phyloP scores from a whole-genome alignment of 2,888 invertebrate genomes.

The Clostera curtula region DNA sequence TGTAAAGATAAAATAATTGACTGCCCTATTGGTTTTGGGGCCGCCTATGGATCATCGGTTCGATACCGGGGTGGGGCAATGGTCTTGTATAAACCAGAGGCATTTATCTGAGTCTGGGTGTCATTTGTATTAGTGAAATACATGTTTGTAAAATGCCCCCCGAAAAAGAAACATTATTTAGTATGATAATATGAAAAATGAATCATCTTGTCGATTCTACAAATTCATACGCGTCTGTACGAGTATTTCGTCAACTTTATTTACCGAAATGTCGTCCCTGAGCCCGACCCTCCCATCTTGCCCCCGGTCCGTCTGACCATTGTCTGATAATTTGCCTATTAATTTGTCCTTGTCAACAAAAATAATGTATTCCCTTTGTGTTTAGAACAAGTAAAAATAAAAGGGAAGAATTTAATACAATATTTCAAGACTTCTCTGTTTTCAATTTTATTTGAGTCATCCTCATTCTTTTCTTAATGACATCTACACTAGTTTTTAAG shows the following conservation, averaged over 20 bases:
- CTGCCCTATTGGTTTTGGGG: too few relatives aligned
- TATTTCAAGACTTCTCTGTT: too few relatives aligned
- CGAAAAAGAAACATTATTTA: neutral
- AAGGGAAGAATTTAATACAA: too few relatives aligned
- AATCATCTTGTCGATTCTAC: constrained; percentile 7
- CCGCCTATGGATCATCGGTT: too few relatives aligned
- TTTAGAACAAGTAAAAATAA: too few relatives aligned
- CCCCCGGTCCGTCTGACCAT: constrained; percentile 22
- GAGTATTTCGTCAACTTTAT: constrained; percentile 23
- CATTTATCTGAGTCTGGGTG: constrained; percentile 1
- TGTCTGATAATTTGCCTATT: constrained; percentile 30
- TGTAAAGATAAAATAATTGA: neutral
- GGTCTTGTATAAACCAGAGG: neutral
- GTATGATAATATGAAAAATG: neutral
- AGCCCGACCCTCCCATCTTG: constrained; percentile 19
- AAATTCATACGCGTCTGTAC: constrained; percentile 8
- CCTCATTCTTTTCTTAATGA: too few relatives aligned
- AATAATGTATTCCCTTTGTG: constrained; percentile 1
- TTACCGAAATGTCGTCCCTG: constrained; percentile 16
- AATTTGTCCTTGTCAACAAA: constrained; percentile 18
- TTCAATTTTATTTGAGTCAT: too few relatives aligned
- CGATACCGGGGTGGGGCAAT: too few relatives aligned
- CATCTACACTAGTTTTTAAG: too few relatives aligned
- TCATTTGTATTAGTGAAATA: neutral
- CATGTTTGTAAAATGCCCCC: neutral